Conservation (phyloP, 2,888 invertebrate genomes). For the Calameuta filiformis region DNA sequence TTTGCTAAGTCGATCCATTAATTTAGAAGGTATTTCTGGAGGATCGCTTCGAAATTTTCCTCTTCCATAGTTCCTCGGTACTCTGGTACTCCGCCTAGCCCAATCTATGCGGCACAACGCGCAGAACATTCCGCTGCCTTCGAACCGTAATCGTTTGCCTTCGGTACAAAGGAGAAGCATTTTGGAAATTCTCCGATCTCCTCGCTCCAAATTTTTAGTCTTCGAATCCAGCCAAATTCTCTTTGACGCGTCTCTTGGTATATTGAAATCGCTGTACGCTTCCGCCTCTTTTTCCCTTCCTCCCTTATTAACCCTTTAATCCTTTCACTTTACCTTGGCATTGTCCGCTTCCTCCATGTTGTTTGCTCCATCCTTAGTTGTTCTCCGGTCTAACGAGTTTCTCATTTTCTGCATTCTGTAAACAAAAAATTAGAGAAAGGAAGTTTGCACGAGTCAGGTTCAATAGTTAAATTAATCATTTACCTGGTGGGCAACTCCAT, state of each 20-base stretch:
- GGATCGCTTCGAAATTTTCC: not conserved
- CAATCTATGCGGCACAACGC: not conserved
- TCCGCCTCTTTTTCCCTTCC: not conserved
- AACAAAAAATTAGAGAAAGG: no score
- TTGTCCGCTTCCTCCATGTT: not conserved
- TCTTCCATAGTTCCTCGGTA: not conserved
- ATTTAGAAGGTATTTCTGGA: constrained; percentile 7
- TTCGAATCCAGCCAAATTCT: not conserved
- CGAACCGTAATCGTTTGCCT: not conserved
- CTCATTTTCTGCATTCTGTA: no score
- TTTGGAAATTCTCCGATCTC: not conserved
- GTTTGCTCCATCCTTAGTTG: no score
- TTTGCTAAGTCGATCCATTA: constrained; percentile 4
- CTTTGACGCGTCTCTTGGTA: not conserved
- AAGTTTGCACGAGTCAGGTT: no score
- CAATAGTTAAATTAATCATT: no score
- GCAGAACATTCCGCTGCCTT: not conserved
- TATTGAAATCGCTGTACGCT: not conserved
- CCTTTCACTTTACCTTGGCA: not conserved
- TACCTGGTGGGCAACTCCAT: no score
- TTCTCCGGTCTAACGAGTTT: no score
- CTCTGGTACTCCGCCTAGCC: not conserved
- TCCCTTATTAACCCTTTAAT: no score
- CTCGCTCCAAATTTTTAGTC: not conserved
- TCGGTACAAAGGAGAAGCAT: not conserved